Evolutionary conservation across 2,888 invertebrate genomes (phyloP).

Genomic region (Ichneumoninae sp.): DNA sequence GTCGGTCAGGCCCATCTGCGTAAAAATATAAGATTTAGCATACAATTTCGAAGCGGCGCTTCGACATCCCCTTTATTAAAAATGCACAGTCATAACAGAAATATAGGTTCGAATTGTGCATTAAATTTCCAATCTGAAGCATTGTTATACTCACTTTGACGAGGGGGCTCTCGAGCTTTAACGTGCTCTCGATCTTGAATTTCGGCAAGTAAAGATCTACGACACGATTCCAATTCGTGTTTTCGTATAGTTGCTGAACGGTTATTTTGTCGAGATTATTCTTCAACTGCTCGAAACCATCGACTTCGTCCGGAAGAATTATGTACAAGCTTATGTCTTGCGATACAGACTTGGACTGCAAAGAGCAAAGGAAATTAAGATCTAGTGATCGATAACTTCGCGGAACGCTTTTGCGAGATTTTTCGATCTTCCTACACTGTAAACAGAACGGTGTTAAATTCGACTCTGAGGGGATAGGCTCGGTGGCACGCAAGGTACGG

Average conservation of each 20-base stretch:
- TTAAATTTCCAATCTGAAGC: too few species aligned
- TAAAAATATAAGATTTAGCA: constrained; percentile 59
- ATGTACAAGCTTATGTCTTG: constrained; percentile 90
- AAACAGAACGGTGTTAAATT: too few species aligned
- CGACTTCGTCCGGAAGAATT: constrained; percentile 89
- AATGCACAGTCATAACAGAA: too few species aligned
- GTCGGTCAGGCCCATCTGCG: constrained; percentile 89
- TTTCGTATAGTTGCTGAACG: constrained; percentile 85
- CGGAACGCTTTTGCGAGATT: too few species aligned
- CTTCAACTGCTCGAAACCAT: constrained; percentile 88
- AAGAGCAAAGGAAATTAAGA: constrained; percentile 20
- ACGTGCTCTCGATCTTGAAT: constrained; percentile 85
- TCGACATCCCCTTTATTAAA: background rate
- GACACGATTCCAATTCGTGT: constrained; percentile 81
- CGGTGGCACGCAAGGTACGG: too few species aligned
- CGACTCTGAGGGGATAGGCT: too few species aligned
- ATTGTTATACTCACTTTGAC: constrained; percentile 86
- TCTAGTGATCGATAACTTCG: too few species aligned
- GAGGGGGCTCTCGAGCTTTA: constrained; percentile 88
- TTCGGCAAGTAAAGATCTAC: constrained; percentile 91
- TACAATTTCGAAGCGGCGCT: too few species aligned
- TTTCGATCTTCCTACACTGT: background rate
- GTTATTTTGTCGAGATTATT: constrained; percentile 86
- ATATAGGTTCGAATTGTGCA: too few species aligned
- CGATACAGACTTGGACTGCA: constrained; percentile 87